phyloP scores from a whole-genome alignment of 2,888 invertebrate species.

The Sinhomidia bicolor region DNA sequence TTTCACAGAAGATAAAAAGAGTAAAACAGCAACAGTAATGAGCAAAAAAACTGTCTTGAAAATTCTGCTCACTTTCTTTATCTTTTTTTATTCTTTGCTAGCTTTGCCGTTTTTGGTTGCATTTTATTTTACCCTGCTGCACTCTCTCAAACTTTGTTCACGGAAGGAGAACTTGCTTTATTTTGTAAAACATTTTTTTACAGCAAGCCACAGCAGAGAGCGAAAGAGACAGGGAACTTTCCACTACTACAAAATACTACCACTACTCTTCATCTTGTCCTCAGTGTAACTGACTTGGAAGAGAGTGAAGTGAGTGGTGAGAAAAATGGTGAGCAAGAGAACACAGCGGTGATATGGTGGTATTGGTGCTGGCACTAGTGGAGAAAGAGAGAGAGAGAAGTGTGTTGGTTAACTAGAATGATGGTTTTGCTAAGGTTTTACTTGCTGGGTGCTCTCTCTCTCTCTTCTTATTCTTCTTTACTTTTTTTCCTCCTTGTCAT shows the following conservation, averaged over 20 bases:
- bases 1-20: no score
- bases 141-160: not conserved
- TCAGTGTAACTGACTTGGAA: constrained; percentile 43
- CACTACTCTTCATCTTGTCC: constrained; percentile 43
- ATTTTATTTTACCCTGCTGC: not conserved
- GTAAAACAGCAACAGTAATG: no score
- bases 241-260: constrained; percentile 18
- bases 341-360: no score
- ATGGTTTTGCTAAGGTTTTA: constrained; percentile 2
- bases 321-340: not conserved
- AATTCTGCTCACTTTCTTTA: no score
- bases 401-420: not conserved
- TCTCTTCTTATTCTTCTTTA: constrained; percentile 8
- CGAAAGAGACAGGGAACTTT: constrained; percentile 11
- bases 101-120: no score
- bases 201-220: not conserved
- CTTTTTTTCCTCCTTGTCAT: not conserved
- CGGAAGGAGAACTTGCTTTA: not conserved
- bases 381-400: constrained; percentile 7
- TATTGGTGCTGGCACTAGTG: not conserved
- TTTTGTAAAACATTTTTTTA: not conserved
- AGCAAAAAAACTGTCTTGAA: no score
- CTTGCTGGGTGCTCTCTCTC: not conserved
- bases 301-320: constrained; percentile 40
- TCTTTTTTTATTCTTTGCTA: no score